Evolutionary conservation across 2,797 vertebrate genomes (phyloP).

Genomic region (Cossypha caffra): DNA sequence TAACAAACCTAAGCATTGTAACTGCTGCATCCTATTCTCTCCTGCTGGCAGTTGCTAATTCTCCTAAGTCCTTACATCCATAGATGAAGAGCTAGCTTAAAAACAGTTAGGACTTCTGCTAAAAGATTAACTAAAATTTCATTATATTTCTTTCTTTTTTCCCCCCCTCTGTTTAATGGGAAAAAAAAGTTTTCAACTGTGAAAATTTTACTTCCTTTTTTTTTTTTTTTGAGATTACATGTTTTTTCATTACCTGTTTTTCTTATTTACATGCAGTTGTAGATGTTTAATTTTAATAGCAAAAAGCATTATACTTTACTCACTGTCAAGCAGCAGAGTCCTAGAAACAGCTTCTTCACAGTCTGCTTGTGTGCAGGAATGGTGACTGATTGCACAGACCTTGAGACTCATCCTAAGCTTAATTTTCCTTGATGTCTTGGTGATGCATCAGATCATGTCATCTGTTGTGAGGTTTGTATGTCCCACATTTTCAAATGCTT

Average conservation of each 20-base stretch:
- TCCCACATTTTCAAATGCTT: neutral
- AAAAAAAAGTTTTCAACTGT: neutral
- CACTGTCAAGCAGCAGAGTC: neutral
- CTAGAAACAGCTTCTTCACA: neutral
- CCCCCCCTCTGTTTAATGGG: fast-evolving
- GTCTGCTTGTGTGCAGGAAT: neutral
- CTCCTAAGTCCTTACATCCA: neutral
- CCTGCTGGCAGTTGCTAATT: neutral
- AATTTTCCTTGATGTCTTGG: neutral
- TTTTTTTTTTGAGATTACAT: neutral
- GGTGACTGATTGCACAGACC: neutral
- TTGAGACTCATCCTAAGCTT: neutral
- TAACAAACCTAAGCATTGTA: neutral
- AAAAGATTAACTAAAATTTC: neutral
- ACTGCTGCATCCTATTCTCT: neutral
- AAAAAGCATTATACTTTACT: neutral
- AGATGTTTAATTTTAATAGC: neutral
- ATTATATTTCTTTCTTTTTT: neutral
- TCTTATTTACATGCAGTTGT: neutral
- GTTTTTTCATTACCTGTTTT: neutral
- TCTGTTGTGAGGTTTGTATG: neutral
- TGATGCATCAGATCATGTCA: neutral
- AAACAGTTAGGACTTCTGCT: neutral
- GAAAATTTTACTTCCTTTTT: neutral
- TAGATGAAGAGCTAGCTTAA: neutral